Conservation (phyloP, 2,113 vertebrate species). For the Ptychochromis oligacanthus region DNA sequence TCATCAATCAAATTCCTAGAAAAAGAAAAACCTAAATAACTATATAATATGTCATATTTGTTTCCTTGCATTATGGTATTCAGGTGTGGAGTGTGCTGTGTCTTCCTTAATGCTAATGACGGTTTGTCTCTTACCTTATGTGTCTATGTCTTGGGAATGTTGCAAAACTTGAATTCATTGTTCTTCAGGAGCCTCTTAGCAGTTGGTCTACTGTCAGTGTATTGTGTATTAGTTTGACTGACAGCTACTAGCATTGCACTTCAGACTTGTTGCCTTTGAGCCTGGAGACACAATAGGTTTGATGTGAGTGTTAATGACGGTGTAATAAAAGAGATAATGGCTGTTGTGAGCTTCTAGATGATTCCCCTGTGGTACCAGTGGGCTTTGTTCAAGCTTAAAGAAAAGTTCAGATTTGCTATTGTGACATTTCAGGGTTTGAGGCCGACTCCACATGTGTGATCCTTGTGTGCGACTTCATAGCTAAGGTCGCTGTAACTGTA, state of each 20-base stretch:
- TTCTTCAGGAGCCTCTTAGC: constrained; percentile 3
- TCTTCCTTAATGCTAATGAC: not conserved
- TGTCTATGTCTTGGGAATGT: constrained; percentile 48
- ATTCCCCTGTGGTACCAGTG: constrained; percentile 2
- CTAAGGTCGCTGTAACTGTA: constrained; percentile 38
- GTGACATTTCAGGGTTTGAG: constrained; percentile 3
- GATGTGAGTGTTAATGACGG: constrained; percentile 48
- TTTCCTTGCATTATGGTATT: not conserved
- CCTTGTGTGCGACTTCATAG: not conserved
- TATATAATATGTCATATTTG: not conserved
- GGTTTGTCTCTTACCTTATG: not conserved
- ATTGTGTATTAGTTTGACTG: constrained; percentile 65
- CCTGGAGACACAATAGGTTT: constrained; percentile 24
- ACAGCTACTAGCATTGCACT: constrained; percentile 52
- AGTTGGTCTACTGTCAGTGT: constrained; percentile 33
- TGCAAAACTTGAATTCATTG: constrained; percentile 53
- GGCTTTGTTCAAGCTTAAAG: constrained; percentile 30
- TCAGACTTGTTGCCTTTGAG: constrained; percentile 35
- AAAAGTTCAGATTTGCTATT: constrained; percentile 20
- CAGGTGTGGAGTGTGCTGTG: not conserved
- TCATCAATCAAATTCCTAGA: not conserved
- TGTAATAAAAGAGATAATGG: constrained; percentile 49
- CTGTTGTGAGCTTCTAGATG: not conserved
- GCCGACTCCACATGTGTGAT: not conserved
- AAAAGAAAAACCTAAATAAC: not conserved